A percentile compares a stretch with the other conserved stretches of the same genome.
phyloP scores from a whole-genome alignment of 2,888 invertebrate genomes.

The Hipparchia semele region DNA sequence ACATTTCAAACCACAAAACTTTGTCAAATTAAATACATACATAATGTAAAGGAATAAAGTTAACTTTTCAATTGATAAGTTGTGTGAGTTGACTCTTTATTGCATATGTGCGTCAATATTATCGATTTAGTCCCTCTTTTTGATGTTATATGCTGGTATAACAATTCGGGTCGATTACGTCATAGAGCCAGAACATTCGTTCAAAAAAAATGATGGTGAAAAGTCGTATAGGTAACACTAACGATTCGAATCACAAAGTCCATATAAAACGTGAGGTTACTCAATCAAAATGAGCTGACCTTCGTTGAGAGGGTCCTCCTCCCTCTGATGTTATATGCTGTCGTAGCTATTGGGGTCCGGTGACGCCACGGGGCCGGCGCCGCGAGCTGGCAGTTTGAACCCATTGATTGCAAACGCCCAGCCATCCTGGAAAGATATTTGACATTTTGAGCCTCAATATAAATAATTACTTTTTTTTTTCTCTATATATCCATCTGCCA shows the following conservation, averaged over 20 bases:
- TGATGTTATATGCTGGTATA: background rate
- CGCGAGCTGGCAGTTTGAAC: slow-evolving; percentile 77
- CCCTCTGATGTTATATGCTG: slow-evolving; percentile 77
- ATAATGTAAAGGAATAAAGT: too few relatives aligned
- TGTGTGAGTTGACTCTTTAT: too few relatives aligned
- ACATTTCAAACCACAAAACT: too few relatives aligned
- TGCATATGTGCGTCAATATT: too few relatives aligned
- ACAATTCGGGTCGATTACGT: too few relatives aligned
- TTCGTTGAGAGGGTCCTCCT: slow-evolving; percentile 57
- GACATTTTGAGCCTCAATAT: too few relatives aligned
- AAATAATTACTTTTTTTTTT: too few relatives aligned
- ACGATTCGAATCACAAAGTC: slow-evolving; percentile 35
- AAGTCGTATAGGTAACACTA: background rate
- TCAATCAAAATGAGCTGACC: slow-evolving; percentile 70
- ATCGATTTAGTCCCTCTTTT: background rate
- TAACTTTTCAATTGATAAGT: too few relatives aligned
- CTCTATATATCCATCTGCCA: too few relatives aligned
- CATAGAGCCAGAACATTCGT: background rate
- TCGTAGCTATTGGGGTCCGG: slow-evolving; percentile 80
- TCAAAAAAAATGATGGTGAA: background rate
- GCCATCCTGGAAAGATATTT: slow-evolving; percentile 83
- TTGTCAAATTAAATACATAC: too few relatives aligned
- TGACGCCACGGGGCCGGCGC: slow-evolving; percentile 58
- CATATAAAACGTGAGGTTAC: slow-evolving; percentile 43
- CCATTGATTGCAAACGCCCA: slow-evolving; percentile 84